These are phyloP conservation scores for Pandion haliaetus DNA, from an alignment of 2,113 vertebrate genomes.

Conservation along the genomic window DNA sequence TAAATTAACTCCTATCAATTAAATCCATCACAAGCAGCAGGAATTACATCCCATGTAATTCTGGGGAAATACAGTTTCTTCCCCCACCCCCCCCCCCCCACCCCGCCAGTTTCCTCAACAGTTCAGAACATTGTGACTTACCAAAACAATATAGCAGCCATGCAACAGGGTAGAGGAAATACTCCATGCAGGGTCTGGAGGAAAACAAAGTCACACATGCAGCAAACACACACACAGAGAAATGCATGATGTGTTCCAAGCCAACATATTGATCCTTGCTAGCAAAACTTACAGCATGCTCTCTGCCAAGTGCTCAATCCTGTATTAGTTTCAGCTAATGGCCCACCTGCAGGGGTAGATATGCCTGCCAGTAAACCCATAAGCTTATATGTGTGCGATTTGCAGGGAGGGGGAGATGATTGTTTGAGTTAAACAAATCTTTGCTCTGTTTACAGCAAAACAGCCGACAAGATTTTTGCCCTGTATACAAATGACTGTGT, in stretches of 20 bases:
- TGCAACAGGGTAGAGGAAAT: background rate
- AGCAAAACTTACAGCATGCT: background rate
- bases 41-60: background rate
- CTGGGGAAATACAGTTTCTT: background rate
- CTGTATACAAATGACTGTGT: background rate
- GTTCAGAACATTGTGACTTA: background rate
- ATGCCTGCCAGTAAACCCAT: background rate
- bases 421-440: background rate
- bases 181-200: background rate
- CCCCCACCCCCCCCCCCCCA: too few species aligned
- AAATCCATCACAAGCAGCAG: background rate
- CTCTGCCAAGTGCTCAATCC: background rate
- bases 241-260: background rate
- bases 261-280: background rate
- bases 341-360: background rate
- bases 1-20: background rate
- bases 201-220: background rate
- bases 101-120: background rate
- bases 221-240: background rate
- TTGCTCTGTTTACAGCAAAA: background rate
- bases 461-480: background rate
- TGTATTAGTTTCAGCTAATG: background rate
- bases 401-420: background rate
- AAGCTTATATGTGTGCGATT: rapidly evolving
- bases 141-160: background rate